phyloP scores from a whole-genome alignment of 2,113 vertebrate species.

The Piprites chloris region DNA sequence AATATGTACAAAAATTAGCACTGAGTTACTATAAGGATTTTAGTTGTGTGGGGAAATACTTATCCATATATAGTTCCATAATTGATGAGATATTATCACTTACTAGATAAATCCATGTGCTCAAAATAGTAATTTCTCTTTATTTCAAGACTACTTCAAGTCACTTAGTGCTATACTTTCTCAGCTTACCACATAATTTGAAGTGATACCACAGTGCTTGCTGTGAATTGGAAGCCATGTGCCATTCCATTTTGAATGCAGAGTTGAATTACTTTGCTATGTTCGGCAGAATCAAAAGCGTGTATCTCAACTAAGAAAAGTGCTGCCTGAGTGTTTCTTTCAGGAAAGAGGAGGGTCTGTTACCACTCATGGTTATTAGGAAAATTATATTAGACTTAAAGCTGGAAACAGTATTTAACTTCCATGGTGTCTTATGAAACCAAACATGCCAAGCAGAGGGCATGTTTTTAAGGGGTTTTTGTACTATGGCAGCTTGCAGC shows the following conservation, averaged over 20 bases:
- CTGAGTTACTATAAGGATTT: background rate
- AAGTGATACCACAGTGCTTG: background rate
- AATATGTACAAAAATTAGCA: background rate
- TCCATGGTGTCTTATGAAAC: background rate
- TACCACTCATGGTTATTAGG: background rate
- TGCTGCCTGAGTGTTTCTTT: background rate
- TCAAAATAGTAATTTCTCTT: background rate
- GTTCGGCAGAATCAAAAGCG: background rate
- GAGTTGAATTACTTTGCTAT: background rate
- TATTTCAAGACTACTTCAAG: background rate
- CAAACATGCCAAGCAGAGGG: background rate
- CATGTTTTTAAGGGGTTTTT: background rate
- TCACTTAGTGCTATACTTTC: background rate
- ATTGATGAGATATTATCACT: background rate
- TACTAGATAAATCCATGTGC: background rate
- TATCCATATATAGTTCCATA: background rate
- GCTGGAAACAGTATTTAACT: background rate
- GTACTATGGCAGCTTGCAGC: background rate
- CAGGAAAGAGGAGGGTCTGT: background rate
- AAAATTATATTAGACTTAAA: background rate
- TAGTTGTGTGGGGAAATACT: background rate
- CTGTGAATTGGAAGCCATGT: background rate
- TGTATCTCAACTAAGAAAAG: background rate
- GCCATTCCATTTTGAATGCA: background rate
- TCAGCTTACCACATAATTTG: background rate